Evolutionary conservation across 2,888 invertebrate species (phyloP), one percentile per base, ranked within the genome.

Genomic region (Acleris sparsana): DNA sequence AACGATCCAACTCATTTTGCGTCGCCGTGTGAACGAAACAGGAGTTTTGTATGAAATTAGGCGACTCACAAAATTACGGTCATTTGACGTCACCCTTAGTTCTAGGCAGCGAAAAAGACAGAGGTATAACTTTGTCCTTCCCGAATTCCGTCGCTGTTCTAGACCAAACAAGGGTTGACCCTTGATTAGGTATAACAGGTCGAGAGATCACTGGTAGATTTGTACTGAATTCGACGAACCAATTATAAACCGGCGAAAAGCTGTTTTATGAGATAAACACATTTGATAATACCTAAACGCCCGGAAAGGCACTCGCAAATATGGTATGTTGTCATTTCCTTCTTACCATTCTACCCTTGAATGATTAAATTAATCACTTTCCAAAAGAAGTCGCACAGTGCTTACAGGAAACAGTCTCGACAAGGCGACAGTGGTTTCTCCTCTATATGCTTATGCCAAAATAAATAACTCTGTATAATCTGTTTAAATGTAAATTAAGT

Each of bases 291-390:
- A 44, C 44, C 74, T 68, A 77, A 79, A 79, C 78, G 86, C 75
- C 83, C 80, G 81, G 82, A 83, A 85, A 72, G 72, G 62, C 67
- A 69, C 59, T 62, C 59, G 62, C 55, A 62, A 64, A 44, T 67
- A 68, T 69, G 62, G 69, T 78, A 79, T 78, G 78, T 76, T 75
- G 70, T 75, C 67, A 74, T 80, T 80, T 80, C 75, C 76, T 79
- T 79, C 80, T 80, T 74, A 73, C 75, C 72, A 63, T 71, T 69
- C 75, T 80, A 79, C 75, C 84, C 84, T 84, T 86, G 83, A 80
- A 82, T 76, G 39, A 39, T 46, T 46, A 46, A n/a, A 46, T n/a
- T n/a, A n/a, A n/a, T 81, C 80, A 79, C 82, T 83, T 82, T 82
- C 74, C 71, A 76, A 79, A 55, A 80, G 76, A 76, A 75, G 72